Percentiles rank a stretch among this genome's conserved stretches.
These are phyloP conservation scores for Setophaga kirtlandii DNA, from an alignment of 2,113 vertebrate species.

Conservation along the genomic window DNA sequence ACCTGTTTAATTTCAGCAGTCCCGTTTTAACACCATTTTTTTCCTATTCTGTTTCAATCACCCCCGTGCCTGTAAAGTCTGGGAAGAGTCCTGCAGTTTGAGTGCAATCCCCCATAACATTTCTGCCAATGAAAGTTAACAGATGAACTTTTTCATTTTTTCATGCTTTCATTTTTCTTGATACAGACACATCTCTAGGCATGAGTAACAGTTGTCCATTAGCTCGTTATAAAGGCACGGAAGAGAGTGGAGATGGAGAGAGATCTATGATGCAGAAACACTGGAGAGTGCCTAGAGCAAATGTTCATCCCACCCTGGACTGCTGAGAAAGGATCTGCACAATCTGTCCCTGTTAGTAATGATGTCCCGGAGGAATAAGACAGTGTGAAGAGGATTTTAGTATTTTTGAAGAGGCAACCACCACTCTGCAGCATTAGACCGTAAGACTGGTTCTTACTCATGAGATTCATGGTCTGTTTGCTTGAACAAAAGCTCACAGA, in stretches of 20 bases:
- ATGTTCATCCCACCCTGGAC: constrained; percentile 23
- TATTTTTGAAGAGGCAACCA: constrained; percentile 45
- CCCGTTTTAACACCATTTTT: background rate
- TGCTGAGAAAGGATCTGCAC: constrained; percentile 41
- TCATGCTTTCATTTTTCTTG: constrained; percentile 26
- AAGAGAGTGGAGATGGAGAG: background rate
- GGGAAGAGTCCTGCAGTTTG: background rate
- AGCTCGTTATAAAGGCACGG: constrained; percentile 10
- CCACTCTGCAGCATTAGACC: background rate
- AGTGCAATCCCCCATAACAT: background rate
- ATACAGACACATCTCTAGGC: constrained; percentile 33
- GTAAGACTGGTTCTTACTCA: background rate
- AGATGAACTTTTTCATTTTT: constrained; percentile 17
- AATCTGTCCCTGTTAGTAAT: constrained; percentile 52
- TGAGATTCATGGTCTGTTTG: constrained; percentile 8
- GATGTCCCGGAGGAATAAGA: constrained; percentile 24
- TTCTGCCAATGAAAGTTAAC: background rate
- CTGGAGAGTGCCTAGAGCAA: constrained; percentile 46
- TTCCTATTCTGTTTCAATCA: constrained; percentile 22
- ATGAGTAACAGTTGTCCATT: constrained; percentile 34
- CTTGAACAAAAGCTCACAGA: background rate
- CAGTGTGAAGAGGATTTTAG: background rate
- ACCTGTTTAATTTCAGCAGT: constrained; percentile 68
- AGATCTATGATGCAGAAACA: constrained; percentile 57
- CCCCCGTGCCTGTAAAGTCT: background rate